These are phyloP conservation scores for Sinocyclocheilus grahami DNA, from an alignment of 2,113 vertebrate genomes.

Conservation along the genomic window DNA sequence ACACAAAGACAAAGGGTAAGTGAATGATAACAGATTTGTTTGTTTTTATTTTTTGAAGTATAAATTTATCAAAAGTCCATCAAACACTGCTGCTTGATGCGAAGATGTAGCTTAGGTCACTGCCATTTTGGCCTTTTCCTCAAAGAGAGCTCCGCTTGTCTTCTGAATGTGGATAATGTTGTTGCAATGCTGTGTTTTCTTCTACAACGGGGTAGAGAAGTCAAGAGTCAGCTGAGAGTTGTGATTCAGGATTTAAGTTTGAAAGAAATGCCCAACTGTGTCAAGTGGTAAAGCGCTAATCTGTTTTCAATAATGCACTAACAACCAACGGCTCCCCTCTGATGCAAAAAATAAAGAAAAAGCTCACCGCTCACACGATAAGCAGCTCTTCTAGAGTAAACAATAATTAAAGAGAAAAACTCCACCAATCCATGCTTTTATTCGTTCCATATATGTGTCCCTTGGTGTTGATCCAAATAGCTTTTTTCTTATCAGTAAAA, in stretches of 20 bases:
- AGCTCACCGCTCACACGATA: constrained; percentile 51
- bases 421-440: constrained; percentile 49
- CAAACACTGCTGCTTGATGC: neutral
- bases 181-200: constrained; percentile 1
- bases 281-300: constrained; percentile 77
- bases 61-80: neutral
- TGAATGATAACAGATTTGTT: too few species aligned
- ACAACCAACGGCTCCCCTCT: constrained; percentile 64
- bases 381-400: constrained; percentile 57
- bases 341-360: constrained; percentile 62
- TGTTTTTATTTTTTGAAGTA: too few species aligned
- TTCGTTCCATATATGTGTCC: constrained; percentile 40
- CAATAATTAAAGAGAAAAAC: constrained; percentile 54
- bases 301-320: constrained; percentile 71
- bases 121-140: neutral
- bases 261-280: constrained; percentile 72
- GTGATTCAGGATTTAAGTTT: constrained; percentile 61
- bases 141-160: neutral
- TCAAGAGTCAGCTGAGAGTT: constrained; percentile 67
- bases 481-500: constrained; percentile 30
- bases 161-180: neutral
- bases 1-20: too few species aligned
- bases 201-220: neutral
- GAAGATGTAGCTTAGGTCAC: neutral
- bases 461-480: constrained; percentile 19